These are phyloP conservation scores for Uropetala carovei DNA, from an alignment of 2,888 invertebrate genomes.

Conservation along the genomic window DNA sequence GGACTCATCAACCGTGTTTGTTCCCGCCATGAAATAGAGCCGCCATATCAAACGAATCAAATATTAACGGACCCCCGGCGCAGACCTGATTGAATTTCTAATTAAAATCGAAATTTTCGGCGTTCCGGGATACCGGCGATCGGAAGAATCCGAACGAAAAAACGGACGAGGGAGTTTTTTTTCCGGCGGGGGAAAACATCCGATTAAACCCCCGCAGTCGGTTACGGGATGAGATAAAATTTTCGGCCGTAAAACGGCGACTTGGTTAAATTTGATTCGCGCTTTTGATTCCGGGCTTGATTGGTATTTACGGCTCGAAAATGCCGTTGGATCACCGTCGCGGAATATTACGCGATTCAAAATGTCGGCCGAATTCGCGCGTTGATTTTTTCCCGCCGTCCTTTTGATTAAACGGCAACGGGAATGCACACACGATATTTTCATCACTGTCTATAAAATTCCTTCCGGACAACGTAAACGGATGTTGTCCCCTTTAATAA, in stretches of 20 bases:
- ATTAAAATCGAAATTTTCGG: background rate
- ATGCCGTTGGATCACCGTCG: background rate
- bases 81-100: conserved; percentile 12
- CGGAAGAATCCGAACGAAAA: background rate
- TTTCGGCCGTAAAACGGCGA: background rate
- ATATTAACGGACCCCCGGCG: background rate
- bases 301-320: background rate
- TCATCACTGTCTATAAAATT: too few relatives aligned
- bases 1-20: background rate
- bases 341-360: too few relatives aligned
- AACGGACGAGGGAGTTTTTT: background rate
- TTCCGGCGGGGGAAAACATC: background rate
- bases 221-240: background rate
- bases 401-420: too few relatives aligned
- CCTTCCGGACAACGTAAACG: too few relatives aligned
- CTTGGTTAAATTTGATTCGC: background rate
- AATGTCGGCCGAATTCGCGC: too few relatives aligned
- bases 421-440: too few relatives aligned
- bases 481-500: too few relatives aligned
- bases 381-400: too few relatives aligned
- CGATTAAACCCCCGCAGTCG: background rate
- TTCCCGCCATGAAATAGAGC: background rate
- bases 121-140: background rate
- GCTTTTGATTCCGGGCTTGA: background rate
- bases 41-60: background rate